A percentile compares a stretch with the other conserved stretches of the same genome.
Conservation (phyloP, 2,888 invertebrate genomes). For the Odiellus spinosus region DNA sequence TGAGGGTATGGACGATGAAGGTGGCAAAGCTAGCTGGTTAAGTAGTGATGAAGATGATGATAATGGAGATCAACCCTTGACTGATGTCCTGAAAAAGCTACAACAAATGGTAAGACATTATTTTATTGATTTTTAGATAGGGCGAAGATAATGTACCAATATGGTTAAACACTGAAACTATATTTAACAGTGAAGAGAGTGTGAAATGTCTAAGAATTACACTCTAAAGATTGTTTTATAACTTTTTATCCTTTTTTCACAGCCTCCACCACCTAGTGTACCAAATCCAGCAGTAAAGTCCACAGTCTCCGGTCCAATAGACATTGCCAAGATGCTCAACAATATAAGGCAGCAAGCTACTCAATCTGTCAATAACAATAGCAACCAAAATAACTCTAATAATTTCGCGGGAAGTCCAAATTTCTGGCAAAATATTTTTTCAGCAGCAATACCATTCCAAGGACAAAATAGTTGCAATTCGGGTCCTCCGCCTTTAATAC, state of each 20-base stretch:
- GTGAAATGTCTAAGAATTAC: background rate
- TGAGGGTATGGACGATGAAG: conserved; percentile 29
- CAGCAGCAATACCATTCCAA: conserved; percentile 5
- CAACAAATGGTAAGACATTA: conserved; percentile 5
- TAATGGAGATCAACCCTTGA: conserved; percentile 18
- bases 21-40: conserved; percentile 29
- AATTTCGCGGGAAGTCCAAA: conserved; percentile 1
- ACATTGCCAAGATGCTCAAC: conserved; percentile 19
- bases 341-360: conserved; percentile 13
- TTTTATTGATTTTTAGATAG: background rate
- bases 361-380: background rate
- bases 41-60: conserved; percentile 52
- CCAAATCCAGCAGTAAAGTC: background rate
- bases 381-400: background rate
- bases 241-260: background rate
- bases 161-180: too few species aligned
- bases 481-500: background rate
- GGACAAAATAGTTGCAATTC: too few species aligned
- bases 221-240: background rate
- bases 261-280: background rate
- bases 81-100: conserved; percentile 20
- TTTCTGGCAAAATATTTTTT: conserved; percentile 16
- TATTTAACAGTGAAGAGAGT: too few species aligned
- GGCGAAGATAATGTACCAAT: too few species aligned
- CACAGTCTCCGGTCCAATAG: conserved; percentile 7